These are phyloP conservation scores for Lasioglossum marginatum DNA, from an alignment of 2,888 invertebrate species.

Conservation along the genomic window DNA sequence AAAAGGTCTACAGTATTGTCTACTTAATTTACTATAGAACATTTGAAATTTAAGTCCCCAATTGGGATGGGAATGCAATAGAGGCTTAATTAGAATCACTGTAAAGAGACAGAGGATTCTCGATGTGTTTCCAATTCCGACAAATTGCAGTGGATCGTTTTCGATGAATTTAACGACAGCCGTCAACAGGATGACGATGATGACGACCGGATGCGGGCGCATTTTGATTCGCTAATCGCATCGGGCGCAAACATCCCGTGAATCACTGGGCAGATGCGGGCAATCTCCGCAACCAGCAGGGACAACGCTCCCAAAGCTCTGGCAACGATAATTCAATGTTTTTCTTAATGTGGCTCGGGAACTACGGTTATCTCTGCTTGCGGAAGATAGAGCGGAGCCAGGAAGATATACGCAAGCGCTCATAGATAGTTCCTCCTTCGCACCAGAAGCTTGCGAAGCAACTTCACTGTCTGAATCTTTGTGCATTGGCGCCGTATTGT, in stretches of 20 bases:
- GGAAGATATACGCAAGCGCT: neutral
- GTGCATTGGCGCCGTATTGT: neutral
- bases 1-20: too few species aligned
- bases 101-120: neutral
- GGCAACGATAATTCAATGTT: constrained; percentile 18
- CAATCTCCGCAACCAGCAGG: neutral
- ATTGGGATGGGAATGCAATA: too few species aligned
- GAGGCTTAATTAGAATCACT: neutral
- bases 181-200: neutral
- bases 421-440: neutral
- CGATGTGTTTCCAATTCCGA: neutral
- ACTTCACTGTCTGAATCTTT: neutral
- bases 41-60: too few species aligned
- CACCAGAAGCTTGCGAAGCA: neutral
- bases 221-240: constrained; percentile 36
- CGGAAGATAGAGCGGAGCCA: neutral
- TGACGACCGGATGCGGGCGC: constrained; percentile 35
- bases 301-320: constrained; percentile 2
- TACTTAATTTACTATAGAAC: too few species aligned
- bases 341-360: neutral
- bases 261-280: constrained; percentile 44
- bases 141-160: neutral
- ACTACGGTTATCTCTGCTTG: constrained; percentile 7
- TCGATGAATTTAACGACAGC: neutral
- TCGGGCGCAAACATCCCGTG: constrained; percentile 31